Evolutionary conservation across 2,797 vertebrate genomes (phyloP).

Genomic region (Sebastes vulpes): DNA sequence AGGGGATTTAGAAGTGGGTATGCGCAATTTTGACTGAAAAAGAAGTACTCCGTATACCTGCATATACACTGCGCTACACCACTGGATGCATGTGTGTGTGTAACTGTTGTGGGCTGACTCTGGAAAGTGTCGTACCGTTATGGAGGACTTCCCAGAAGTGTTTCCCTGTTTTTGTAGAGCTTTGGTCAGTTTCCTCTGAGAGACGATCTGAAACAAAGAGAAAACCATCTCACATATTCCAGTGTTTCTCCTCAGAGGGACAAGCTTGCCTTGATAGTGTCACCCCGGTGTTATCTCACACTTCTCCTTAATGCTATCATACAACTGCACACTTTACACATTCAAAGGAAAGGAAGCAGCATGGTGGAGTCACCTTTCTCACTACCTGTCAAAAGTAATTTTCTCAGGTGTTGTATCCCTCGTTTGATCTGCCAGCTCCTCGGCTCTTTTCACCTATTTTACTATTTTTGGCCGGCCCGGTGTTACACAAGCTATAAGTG

Average conservation of each 20-base stretch:
- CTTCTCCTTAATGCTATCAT: background rate
- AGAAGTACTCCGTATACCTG: background rate
- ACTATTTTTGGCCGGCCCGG: background rate
- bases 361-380: conserved; percentile 13
- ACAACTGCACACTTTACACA: background rate
- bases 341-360: background rate
- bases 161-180: conserved; percentile 97
- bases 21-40: background rate
- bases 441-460: background rate
- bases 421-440: conserved; percentile 6
- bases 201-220: conserved; percentile 91
- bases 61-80: background rate
- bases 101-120: background rate
- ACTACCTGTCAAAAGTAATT: conserved; percentile 41
- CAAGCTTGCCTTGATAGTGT: background rate
- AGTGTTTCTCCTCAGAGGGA: background rate
- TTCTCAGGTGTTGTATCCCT: conserved; percentile 5
- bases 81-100: background rate
- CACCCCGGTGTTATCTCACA: background rate
- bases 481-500: background rate
- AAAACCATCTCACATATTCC: background rate
- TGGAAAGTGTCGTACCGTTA: conserved; percentile 88
- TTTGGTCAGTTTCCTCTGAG: conserved; percentile 97
- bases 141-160: conserved; percentile 96
- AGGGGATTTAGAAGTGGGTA: background rate